A percentile compares a stretch with the other conserved stretches of the same genome.
Conservation (phyloP, 2,888 invertebrate species). For the Mesopsocus fuscifrons region DNA sequence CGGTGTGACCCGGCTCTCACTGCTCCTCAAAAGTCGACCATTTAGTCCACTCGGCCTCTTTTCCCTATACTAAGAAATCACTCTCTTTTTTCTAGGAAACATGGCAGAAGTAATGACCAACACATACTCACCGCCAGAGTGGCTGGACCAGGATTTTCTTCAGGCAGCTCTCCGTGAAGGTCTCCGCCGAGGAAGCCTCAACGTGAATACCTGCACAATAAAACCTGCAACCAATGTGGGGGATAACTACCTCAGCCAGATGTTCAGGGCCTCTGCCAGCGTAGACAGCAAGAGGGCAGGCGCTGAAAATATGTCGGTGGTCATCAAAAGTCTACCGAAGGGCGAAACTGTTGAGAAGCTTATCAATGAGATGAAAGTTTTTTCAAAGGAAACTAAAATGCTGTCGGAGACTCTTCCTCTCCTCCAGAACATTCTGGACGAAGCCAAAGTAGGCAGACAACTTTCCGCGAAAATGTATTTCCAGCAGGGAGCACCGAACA, state of each 20-base stretch:
- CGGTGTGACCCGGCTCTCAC: too few relatives aligned
- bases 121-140: not conserved
- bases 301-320: not conserved
- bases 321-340: slow-evolving; percentile 4
- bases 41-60: too few relatives aligned
- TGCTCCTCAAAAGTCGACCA: too few relatives aligned
- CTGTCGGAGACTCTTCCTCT: slow-evolving; percentile 1
- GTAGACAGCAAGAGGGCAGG: not conserved
- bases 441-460: not conserved
- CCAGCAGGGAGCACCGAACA: slow-evolving; percentile 1
- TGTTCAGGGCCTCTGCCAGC: not conserved
- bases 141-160: slow-evolving; percentile 1
- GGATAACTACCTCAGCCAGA: slow-evolving; percentile 6
- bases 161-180: not conserved
- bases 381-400: slow-evolving; percentile 6
- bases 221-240: not conserved
- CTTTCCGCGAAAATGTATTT: slow-evolving; percentile 1
- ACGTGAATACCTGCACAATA: not conserved
- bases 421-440: not conserved
- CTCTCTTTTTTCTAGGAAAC: too few relatives aligned
- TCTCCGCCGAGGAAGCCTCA: not conserved
- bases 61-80: too few relatives aligned
- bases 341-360: slow-evolving; percentile 4
- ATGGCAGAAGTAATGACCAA: not conserved
- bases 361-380: not conserved